phyloP scores from a whole-genome alignment of 2,113 vertebrate genomes.

The Natator depressus region DNA sequence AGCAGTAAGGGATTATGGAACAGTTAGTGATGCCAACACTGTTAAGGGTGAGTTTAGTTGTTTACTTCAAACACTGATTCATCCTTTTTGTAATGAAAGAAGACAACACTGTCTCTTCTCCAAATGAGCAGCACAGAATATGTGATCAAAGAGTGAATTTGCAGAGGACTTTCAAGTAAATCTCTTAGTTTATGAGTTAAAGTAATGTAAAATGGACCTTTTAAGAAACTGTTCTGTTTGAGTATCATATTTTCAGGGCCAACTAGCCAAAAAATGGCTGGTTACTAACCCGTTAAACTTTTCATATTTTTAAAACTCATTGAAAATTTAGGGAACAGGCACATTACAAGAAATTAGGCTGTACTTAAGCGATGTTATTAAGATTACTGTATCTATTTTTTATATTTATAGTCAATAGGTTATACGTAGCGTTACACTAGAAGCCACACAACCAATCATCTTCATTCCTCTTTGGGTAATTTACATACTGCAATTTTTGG shows the following conservation, averaged over 20 bases:
- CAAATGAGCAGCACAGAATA: background rate
- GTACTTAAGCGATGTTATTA: background rate
- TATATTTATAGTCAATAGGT: background rate
- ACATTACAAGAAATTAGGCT: background rate
- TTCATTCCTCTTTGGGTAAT: background rate
- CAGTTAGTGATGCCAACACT: constrained; percentile 51
- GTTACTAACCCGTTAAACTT: background rate
- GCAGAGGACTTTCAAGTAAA: background rate
- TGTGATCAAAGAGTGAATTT: background rate
- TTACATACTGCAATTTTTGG: background rate
- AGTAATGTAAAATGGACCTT: background rate
- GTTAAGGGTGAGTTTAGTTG: constrained; percentile 23
- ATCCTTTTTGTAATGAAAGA: background rate
- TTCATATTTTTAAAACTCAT: background rate
- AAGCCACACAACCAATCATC: background rate
- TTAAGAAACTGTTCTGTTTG: background rate
- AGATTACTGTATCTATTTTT: background rate
- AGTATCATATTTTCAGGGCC: background rate
- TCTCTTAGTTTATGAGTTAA: background rate
- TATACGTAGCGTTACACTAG: background rate
- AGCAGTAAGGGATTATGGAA: constrained; percentile 29
- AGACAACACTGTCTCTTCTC: constrained; percentile 3
- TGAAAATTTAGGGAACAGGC: background rate
- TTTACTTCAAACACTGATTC: constrained; percentile 43
- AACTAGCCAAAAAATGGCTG: background rate